Conservation (phyloP, 2,888 invertebrate species). For the Dendrolimus houi region DNA sequence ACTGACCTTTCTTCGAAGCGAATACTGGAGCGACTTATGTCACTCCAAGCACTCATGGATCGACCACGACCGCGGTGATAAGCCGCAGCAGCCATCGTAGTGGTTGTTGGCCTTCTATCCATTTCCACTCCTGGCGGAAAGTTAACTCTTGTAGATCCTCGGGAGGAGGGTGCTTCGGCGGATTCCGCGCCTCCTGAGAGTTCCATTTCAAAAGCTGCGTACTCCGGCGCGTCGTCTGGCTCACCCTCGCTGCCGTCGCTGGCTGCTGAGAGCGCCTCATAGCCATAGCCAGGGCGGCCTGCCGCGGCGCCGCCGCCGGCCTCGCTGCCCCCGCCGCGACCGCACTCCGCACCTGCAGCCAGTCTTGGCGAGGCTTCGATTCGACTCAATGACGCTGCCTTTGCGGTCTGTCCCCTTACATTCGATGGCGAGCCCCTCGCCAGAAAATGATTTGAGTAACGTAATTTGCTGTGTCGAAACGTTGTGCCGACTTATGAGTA, state of each 20-base stretch:
- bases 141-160: conserved; percentile 79
- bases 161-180: conserved; percentile 56
- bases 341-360: conserved; percentile 50
- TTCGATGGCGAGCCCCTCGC: conserved; percentile 52
- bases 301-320: conserved; percentile 44
- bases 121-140: conserved; percentile 77
- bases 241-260: conserved; percentile 69
- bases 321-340: conserved; percentile 38
- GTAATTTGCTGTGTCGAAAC: conserved; percentile 70
- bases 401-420: conserved; percentile 50
- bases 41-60: conserved; percentile 93
- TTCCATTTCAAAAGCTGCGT: conserved; percentile 65
- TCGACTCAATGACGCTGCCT: conserved; percentile 65
- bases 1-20: conserved; percentile 85
- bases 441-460: conserved; percentile 61
- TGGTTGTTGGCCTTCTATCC: conserved; percentile 62
- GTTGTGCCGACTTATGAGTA: conserved; percentile 51
- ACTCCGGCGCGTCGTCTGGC: conserved; percentile 56
- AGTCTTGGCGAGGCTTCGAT: conserved; percentile 60
- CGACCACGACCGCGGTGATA: conserved; percentile 78
- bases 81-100: conserved; percentile 56
- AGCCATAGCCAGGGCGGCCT: conserved; percentile 69
- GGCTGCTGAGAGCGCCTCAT: conserved; percentile 67
- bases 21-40: conserved; percentile 89
- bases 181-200: conserved; percentile 60